Conservation (phyloP, 2,888 invertebrate genomes). For the Microplitis manilae region DNA sequence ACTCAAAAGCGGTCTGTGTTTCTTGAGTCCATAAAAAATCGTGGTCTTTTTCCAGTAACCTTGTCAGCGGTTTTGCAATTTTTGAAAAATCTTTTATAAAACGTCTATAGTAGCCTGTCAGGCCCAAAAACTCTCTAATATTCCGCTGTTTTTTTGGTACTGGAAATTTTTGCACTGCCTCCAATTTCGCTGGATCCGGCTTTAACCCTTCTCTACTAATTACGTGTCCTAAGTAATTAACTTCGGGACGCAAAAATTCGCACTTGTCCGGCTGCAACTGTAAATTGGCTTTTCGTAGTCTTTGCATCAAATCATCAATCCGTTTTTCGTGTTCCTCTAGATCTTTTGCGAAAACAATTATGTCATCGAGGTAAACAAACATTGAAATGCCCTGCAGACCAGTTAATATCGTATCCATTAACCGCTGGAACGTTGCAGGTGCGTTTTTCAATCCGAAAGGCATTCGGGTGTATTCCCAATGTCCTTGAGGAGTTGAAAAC, state of each 20-base stretch:
- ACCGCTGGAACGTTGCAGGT: neutral
- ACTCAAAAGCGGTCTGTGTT: slow-evolving; percentile 35
- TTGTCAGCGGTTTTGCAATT: slow-evolving; percentile 35
- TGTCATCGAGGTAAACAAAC: slow-evolving; percentile 57
- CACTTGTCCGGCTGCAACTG: slow-evolving; percentile 37
- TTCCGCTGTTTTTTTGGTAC: slow-evolving; percentile 26
- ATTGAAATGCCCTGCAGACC: slow-evolving; percentile 34
- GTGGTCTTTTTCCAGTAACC: slow-evolving; percentile 17
- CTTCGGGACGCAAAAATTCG: slow-evolving; percentile 27
- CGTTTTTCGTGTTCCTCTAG: slow-evolving; percentile 37
- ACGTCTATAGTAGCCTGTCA: slow-evolving; percentile 33
- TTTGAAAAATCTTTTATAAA: slow-evolving; percentile 34
- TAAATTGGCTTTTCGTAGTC: slow-evolving; percentile 18
- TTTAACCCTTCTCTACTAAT: slow-evolving; percentile 32
- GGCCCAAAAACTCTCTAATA: slow-evolving; percentile 29
- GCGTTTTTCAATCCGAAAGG: slow-evolving; percentile 12
- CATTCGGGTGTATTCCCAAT: slow-evolving; percentile 21
- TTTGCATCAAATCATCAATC: slow-evolving; percentile 19
- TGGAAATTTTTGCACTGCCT: slow-evolving; percentile 32
- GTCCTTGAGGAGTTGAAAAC: slow-evolving; percentile 24
- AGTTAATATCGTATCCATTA: slow-evolving; percentile 21
- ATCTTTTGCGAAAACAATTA: slow-evolving; percentile 47
- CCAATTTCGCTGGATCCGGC: slow-evolving; percentile 29
- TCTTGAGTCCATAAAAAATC: slow-evolving; percentile 31
- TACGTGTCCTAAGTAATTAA: slow-evolving; percentile 37